Percentiles rank a stretch among this genome's conserved stretches.
These are phyloP conservation scores for Prunella himalayana DNA, from an alignment of 2,113 vertebrate species.

Conservation along the genomic window DNA sequence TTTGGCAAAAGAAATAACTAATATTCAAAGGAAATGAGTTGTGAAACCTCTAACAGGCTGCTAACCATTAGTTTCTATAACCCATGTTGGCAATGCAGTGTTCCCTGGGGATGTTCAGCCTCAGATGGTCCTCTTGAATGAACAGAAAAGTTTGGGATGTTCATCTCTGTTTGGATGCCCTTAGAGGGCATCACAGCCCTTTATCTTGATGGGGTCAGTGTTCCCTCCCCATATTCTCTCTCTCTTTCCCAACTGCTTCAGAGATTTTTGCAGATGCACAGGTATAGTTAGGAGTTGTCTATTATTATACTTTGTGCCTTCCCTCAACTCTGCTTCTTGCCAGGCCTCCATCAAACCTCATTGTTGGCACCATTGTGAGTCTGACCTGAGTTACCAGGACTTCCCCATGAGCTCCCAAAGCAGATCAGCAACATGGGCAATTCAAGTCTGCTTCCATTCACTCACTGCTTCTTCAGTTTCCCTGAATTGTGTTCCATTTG, in stretches of 20 bases:
- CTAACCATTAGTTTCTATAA: slow-evolving; percentile 4
- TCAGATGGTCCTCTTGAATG: background rate
- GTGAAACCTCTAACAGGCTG: slow-evolving; percentile 20
- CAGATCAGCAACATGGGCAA: background rate
- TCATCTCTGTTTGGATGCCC: background rate
- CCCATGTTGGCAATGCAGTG: background rate
- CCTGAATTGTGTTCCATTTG: background rate
- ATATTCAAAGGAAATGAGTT: slow-evolving; percentile 3
- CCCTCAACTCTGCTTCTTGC: background rate
- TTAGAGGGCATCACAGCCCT: background rate
- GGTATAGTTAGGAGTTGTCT: background rate
- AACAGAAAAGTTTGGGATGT: background rate
- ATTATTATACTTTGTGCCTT: background rate
- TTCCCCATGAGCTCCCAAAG: background rate
- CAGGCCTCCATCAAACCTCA: background rate
- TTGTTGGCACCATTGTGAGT: background rate
- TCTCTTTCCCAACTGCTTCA: background rate
- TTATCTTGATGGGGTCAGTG: background rate
- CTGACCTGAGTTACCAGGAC: background rate
- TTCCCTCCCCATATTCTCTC: background rate
- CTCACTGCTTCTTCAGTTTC: background rate
- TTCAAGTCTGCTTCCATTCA: background rate
- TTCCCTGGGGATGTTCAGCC: background rate
- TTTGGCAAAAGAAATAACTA: slow-evolving; percentile 9
- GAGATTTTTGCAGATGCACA: background rate